A percentile compares a stretch with the other conserved stretches of the same genome.
Evolutionary conservation across 2,113 vertebrate species (phyloP).

Genomic region (Galeopterus variegatus): DNA sequence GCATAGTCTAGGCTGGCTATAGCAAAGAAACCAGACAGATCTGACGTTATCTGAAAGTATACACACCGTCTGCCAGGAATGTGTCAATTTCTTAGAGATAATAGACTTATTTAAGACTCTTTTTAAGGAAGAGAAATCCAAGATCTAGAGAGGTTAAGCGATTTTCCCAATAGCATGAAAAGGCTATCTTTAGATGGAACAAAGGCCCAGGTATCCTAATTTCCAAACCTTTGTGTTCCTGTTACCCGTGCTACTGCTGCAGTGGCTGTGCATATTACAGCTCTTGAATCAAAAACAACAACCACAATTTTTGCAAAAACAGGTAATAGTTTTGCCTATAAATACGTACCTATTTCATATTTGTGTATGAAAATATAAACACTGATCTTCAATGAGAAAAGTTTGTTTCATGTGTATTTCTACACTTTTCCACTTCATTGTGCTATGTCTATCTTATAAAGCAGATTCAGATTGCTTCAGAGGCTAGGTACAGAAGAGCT

Average conservation of each 20-base stretch:
- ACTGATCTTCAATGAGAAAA: neutral
- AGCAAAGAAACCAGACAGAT: slow-evolving; percentile 70
- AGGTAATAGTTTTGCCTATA: neutral
- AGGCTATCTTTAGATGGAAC: slow-evolving; percentile 36
- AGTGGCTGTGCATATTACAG: neutral
- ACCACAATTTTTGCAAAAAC: neutral
- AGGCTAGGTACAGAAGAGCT: neutral
- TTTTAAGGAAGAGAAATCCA: slow-evolving; percentile 51
- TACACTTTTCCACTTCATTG: neutral
- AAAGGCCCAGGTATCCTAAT: neutral
- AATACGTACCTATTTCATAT: neutral
- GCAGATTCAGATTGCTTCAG: neutral
- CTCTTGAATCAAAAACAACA: neutral
- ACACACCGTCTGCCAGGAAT: slow-evolving; percentile 71
- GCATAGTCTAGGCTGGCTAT: slow-evolving; percentile 52
- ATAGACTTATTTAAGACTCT: slow-evolving; percentile 58
- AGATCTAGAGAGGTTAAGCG: slow-evolving; percentile 62
- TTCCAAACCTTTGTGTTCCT: neutral
- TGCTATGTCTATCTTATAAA: neutral
- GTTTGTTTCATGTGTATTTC: neutral
- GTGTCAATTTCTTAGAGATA: slow-evolving; percentile 77
- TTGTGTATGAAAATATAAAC: neutral
- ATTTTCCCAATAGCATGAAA: slow-evolving; percentile 48
- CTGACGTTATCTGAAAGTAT: slow-evolving; percentile 71
- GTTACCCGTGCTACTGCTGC: neutral